Base-by-base conservation (phyloP, 35 echinoderm and acorn worm genomes). In the Nesometra sesokonis region DNA sequence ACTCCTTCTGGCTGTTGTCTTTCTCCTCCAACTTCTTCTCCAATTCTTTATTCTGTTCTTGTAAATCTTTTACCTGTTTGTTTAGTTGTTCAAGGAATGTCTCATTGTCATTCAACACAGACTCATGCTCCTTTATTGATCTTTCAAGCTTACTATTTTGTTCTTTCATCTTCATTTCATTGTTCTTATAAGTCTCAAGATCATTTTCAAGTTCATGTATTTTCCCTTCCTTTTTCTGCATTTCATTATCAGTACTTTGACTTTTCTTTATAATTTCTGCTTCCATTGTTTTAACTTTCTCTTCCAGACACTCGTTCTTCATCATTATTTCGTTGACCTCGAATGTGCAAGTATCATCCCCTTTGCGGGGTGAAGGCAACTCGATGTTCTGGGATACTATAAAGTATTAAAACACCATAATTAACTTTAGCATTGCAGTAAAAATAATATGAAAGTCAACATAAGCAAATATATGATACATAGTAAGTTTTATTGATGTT, bases 311-410 rank as follows among this genome's bases (percentile, higher is more conserved):
- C 35, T 89, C 80, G 19, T 82, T 82, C n/a, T 89, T 87, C 21
- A 87, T 43, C 27, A 30, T 77, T 31, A 43, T 78, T 35, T 87
- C 86, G 32, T 87, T 78, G n/a, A 79, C 33, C 67, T 87, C 86
- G 46, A 87, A 87, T 0, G 30, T 19, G 4, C 32, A 77, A 31
- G 86, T 87, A 1, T 43, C 30, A 36, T 87, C 86, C 29, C 83
- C 83, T 34, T 57, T 85, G 13, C 23, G 34, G 37, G 27, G 81
- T 3, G 38, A 43, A 3, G 80, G 38, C 15, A 7, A 15, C 15
- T 43, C 38, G 5, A 43, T 15, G 5, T 43, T 43, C 4, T 43
- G 4, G 38, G 38, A 43, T 15, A 43, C 38, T 43, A 43, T 15
- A 43, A 43, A 43, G 15, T 43, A 15, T 7, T 7, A 43, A 43